Evolutionary conservation across 2,113 vertebrate genomes (phyloP), one percentile per base, ranked within the genome.

Genomic region (Chelonoidis abingdonii): DNA sequence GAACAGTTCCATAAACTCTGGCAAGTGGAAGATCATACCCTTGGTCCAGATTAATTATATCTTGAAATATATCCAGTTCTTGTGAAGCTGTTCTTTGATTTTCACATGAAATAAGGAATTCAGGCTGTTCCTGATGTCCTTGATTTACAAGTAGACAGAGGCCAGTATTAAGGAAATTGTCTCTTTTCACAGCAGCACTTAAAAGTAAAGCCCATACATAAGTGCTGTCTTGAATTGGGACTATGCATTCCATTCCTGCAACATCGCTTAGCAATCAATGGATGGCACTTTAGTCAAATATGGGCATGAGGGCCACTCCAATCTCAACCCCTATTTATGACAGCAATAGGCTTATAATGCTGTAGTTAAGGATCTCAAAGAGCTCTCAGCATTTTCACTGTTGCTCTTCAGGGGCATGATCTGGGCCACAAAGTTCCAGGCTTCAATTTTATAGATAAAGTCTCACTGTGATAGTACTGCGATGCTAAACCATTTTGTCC

Each of bases 1-100:
- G 87, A 94, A 90, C 38, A 81, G 81, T 83, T 92, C 56, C 22
- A 47, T 50, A 82, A n/a, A 92, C 54, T 76, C 81, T 88, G 89
- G 9, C 44, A 27, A 93, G 59, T 62, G 95, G 50, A 90, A 84
- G 24, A 89, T 86, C 62, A 57, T 54, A 59, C 78, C 54, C 65
- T 79, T 83, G 76, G 54, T 62, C 56, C 72, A 56, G 38, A 80
- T 84, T 31, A 52, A n/a, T 27, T 29, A 27, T 38, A 88, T 47
- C 47, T 49, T 53, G 38, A 62, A 79, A 88, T 88, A 65, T 44
- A 16, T 49, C 49, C 25, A 41, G 35, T 35, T 38, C 52, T 75
- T 6, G 7, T 69, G 62, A 69, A 62, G 29, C 59, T 62, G 25
- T 62, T 62, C 59, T n/a, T n/a, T n/a, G 62, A 69, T n/a, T 38